Percentiles rank a stretch among this genome's conserved stretches.
Evolutionary conservation across 2,888 invertebrate species (phyloP).

Genomic region (Tipula unca): DNA sequence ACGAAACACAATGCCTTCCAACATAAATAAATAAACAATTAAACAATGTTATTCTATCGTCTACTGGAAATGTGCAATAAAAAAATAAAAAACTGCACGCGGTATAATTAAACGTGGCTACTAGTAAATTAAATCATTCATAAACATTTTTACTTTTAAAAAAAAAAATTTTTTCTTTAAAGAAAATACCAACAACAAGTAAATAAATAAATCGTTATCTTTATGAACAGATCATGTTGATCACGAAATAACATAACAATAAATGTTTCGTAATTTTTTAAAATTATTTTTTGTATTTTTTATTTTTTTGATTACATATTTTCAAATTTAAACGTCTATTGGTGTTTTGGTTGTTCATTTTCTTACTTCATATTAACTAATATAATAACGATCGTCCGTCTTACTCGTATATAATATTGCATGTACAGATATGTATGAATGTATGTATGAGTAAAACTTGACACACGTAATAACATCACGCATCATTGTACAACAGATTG

Average conservation of each 20-base stretch:
- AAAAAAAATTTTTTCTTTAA: not conserved
- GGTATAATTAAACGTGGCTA: not conserved
- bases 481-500: conserved; percentile 8
- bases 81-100: not conserved
- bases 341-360: not conserved
- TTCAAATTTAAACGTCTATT: not conserved
- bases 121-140: conserved; percentile 8
- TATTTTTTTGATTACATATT: not conserved
- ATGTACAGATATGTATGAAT: not conserved
- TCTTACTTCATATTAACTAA: not conserved
- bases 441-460: not conserved
- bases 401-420: not conserved
- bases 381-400: not conserved
- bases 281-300: not conserved
- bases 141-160: too few relatives aligned
- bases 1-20: too few relatives aligned
- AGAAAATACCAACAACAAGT: not conserved
- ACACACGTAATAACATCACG: conserved; percentile 8
- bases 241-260: not conserved
- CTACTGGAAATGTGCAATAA: not conserved
- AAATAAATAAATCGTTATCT: not conserved
- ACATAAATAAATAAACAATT: too few relatives aligned
- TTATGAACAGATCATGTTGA: conserved; percentile 14
- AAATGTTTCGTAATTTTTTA: conserved; percentile 14
- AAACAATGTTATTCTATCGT: too few relatives aligned